A percentile compares a stretch with the other conserved stretches of the same genome.
These are phyloP conservation scores for Mythimna vitellina DNA, from an alignment of 2,888 invertebrate species.

Conservation along the genomic window DNA sequence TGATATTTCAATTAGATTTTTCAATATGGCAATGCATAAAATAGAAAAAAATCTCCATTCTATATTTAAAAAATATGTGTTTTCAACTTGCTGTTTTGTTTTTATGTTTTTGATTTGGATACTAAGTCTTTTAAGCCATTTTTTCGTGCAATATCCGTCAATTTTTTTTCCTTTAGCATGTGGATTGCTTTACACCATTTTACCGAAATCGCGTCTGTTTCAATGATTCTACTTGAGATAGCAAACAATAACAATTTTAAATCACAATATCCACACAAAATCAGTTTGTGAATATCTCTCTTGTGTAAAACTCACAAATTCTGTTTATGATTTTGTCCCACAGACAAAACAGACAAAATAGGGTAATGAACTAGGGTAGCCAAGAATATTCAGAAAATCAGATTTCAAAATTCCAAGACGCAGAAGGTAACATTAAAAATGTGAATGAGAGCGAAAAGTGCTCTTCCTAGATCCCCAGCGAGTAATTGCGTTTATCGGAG, in stretches of 20 bases:
- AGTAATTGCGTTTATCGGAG: constrained; percentile 88
- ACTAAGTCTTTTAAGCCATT: too few relatives aligned
- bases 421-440: constrained; percentile 72
- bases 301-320: too few relatives aligned
- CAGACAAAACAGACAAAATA: constrained; percentile 47
- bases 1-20: neutral
- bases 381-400: constrained; percentile 52
- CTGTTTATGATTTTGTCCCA: constrained; percentile 2
- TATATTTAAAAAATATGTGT: constrained; percentile 3
- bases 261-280: too few relatives aligned
- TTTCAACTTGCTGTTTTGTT: neutral
- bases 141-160: too few relatives aligned
- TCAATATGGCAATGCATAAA: neutral
- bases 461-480: constrained; percentile 75
- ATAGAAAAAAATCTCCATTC: neutral
- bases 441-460: constrained; percentile 74
- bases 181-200: too few relatives aligned
- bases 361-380: constrained; percentile 47
- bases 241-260: too few relatives aligned
- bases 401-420: constrained; percentile 56
- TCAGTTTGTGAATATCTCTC: too few relatives aligned
- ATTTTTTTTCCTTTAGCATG: neutral
- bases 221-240: too few relatives aligned
- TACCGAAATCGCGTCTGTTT: too few relatives aligned
- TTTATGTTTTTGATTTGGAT: too few relatives aligned